Evolutionary conservation across 30 jellyfish, hydroid and myxozoan species (phyloP).

Genomic region (Pelagia noctiluca): DNA sequence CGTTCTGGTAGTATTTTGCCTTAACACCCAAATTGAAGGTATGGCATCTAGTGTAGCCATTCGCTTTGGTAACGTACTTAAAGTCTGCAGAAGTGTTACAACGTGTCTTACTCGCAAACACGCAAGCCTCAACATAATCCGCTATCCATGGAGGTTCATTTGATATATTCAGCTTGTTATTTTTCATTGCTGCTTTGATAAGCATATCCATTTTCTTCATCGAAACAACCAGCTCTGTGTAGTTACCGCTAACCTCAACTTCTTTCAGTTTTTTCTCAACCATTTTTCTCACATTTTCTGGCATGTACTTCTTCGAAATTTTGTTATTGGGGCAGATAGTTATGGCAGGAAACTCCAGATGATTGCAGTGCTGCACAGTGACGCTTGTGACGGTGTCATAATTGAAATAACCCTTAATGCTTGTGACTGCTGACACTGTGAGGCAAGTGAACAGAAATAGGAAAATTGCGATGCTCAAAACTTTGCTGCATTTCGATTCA

Average conservation of each 20-base stretch:
- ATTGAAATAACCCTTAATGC: slow-evolving; percentile 11
- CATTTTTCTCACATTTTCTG: not conserved
- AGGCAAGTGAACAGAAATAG: not conserved
- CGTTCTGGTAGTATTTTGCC: slow-evolving; percentile 15
- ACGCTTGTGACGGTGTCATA: slow-evolving; percentile 30
- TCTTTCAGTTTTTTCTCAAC: not conserved
- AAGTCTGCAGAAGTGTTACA: slow-evolving; percentile 45
- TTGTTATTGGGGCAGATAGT: slow-evolving; percentile 51
- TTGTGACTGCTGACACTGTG: not conserved
- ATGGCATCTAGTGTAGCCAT: slow-evolving; percentile 4
- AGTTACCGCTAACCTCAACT: not conserved
- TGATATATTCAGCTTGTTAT: slow-evolving; percentile 26
- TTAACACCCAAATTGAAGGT: slow-evolving; percentile 17
- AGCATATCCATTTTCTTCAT: not conserved
- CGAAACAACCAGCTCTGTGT: not conserved
- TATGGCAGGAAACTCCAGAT: slow-evolving; percentile 50
- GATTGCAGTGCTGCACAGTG: not conserved
- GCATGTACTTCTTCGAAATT: slow-evolving; percentile 11
- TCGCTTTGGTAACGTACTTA: slow-evolving; percentile 12
- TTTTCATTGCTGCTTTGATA: slow-evolving; percentile 25
- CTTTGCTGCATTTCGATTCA: not conserved
- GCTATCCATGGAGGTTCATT: slow-evolving; percentile 36
- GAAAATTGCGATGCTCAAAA: not conserved
- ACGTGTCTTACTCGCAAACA: not conserved
- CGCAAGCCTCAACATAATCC: too few species aligned